Evolutionary conservation across 2,888 invertebrate species (phyloP).

Genomic region (Odontothrips loti): DNA sequence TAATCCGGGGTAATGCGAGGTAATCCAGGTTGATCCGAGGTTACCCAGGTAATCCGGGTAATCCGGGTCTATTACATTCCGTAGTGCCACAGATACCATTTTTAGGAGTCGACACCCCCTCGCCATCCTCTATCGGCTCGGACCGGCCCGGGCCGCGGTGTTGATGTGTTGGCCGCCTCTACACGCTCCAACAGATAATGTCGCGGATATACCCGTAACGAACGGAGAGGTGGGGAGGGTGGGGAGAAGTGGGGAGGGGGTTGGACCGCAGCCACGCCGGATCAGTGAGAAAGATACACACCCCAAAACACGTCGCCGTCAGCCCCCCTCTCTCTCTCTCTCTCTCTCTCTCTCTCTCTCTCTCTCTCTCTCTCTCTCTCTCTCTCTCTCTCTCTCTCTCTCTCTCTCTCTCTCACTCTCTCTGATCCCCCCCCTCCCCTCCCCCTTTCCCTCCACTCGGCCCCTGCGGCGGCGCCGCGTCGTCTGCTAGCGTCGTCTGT

Average conservation of each 20-base stretch:
- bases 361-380: not conserved
- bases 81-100: no score
- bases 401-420: not conserved
- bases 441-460: not conserved
- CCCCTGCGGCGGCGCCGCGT: not conserved
- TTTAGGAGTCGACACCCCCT: no score
- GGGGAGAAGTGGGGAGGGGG: not conserved
- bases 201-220: no score
- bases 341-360: not conserved
- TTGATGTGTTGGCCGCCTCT: no score
- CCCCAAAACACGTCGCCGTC: conserved; percentile 10
- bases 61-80: no score
- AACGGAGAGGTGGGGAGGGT: not conserved
- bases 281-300: conserved; percentile 19
- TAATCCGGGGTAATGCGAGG: no score
- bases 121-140: no score
- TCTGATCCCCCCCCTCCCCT: not conserved
- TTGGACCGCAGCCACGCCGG: conserved; percentile 13
- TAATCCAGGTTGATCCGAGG: no score
- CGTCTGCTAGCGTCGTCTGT: not conserved
- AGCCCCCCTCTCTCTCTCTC: not conserved
- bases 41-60: no score
- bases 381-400: not conserved
- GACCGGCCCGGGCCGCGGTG: no score
- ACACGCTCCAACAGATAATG: no score